Evolutionary conservation across 2,888 invertebrate genomes (phyloP).

Genomic region (Thereva unica): DNA sequence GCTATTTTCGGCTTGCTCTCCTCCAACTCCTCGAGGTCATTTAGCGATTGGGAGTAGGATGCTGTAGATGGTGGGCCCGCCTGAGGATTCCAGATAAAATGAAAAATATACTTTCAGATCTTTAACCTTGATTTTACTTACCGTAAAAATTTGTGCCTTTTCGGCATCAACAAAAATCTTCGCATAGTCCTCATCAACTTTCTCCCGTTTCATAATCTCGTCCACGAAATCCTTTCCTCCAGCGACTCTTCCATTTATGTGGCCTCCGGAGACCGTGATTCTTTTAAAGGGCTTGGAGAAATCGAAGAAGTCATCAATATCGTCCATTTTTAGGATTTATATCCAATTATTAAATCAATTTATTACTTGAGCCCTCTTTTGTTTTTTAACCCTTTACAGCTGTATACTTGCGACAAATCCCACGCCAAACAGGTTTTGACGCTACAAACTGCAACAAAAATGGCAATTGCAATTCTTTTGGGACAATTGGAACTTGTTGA

Average conservation of each 20-base stretch:
- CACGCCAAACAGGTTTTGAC: no score
- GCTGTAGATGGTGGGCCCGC: slow-evolving; percentile 26
- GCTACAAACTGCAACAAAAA: no score
- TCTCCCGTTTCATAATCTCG: slow-evolving; percentile 48
- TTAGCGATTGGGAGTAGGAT: slow-evolving; percentile 1
- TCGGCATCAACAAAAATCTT: slow-evolving; percentile 47
- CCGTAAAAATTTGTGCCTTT: slow-evolving; percentile 47
- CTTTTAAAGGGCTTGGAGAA: slow-evolving; percentile 53
- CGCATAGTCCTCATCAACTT: slow-evolving; percentile 49
- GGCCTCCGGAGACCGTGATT: slow-evolving; percentile 45
- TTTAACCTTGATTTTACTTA: slow-evolving; percentile 37
- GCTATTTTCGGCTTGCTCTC: slow-evolving; percentile 39
- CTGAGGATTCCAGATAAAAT: not conserved
- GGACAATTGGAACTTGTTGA: no score
- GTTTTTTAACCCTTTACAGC: no score
- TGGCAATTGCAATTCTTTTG: no score
- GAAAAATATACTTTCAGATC: not conserved
- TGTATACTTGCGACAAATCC: no score
- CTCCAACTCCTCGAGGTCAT: slow-evolving; percentile 38
- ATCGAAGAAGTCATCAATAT: slow-evolving; percentile 53
- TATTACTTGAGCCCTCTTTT: no score
- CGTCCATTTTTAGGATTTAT: slow-evolving; percentile 48
- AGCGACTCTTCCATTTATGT: slow-evolving; percentile 44
- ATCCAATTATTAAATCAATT: no score
- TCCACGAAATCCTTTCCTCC: slow-evolving; percentile 38